Percentiles rank a stretch among this genome's conserved stretches.
These are phyloP conservation scores for Sinohyriopsis cumingii DNA, from an alignment of 2,888 invertebrate species.

Conservation along the genomic window DNA sequence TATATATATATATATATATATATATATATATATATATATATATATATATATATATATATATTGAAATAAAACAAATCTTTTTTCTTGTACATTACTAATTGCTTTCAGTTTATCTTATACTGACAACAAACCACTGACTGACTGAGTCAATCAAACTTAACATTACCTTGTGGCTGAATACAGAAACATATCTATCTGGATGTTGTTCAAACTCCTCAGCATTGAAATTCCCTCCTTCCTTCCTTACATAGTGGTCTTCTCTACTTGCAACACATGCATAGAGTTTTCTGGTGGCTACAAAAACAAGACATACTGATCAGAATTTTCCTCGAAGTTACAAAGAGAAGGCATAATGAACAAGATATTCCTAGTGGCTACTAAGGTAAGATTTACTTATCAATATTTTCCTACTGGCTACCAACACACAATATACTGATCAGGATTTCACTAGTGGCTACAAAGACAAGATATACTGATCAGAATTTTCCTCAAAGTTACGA, in stretches of 20 bases:
- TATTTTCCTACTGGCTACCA: not conserved
- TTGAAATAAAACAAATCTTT: too few relatives aligned
- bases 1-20: too few relatives aligned
- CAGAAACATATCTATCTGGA: slow-evolving; percentile 95
- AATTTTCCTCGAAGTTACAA: not conserved
- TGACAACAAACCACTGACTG: too few relatives aligned
- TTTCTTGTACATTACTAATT: too few relatives aligned
- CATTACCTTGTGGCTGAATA: slow-evolving; percentile 89
- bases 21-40: too few relatives aligned
- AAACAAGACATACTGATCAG: not conserved
- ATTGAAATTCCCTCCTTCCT: slow-evolving; percentile 94
- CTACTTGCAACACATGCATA: slow-evolving; percentile 97
- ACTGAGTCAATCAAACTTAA: too few relatives aligned
- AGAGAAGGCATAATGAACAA: not conserved
- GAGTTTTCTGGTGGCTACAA: slow-evolving; percentile 90
- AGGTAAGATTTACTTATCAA: not conserved
- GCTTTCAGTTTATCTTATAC: too few relatives aligned
- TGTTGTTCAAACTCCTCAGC: slow-evolving; percentile 91
- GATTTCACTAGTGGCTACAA: slow-evolving; percentile 81
- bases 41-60: too few relatives aligned
- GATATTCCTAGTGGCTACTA: not conserved
- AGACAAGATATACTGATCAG: not conserved
- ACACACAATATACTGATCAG: too few relatives aligned
- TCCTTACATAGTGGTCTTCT: slow-evolving; percentile 92
- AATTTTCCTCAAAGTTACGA: too few relatives aligned